A percentile compares a stretch with the other conserved stretches of the same genome.
Evolutionary conservation across 2,888 invertebrate genomes (phyloP).

Genomic region (Capitulum mitella): DNA sequence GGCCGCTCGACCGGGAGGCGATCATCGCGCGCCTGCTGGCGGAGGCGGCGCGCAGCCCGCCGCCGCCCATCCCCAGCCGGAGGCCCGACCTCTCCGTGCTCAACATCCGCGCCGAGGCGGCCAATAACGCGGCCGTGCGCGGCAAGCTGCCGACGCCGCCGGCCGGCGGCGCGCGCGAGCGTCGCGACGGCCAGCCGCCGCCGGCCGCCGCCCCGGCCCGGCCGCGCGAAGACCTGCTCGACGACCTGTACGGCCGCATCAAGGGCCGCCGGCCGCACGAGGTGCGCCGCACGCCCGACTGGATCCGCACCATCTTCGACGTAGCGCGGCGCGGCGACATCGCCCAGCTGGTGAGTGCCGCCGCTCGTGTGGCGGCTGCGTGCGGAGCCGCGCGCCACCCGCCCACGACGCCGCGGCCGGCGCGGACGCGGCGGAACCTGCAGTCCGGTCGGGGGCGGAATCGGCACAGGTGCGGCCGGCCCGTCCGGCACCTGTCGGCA

Average conservation of each 20-base stretch:
- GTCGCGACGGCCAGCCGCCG: constrained; percentile 17
- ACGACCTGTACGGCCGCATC: constrained; percentile 27
- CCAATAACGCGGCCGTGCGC: background rate
- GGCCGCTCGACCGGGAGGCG: background rate
- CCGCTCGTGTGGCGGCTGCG: too few species aligned
- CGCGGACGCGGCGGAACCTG: too few species aligned
- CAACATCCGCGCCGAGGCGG: constrained; percentile 21
- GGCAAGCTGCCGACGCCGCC: constrained; percentile 25
- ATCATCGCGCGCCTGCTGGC: constrained; percentile 22
- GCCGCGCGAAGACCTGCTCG: constrained; percentile 26
- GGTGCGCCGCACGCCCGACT: constrained; percentile 42
- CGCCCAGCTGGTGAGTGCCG: constrained; percentile 41
- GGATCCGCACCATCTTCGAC: constrained; percentile 44
- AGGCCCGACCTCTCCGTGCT: constrained; percentile 27
- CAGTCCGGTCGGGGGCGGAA: too few species aligned
- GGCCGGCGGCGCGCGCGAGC: constrained; percentile 17
- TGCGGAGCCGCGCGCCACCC: too few species aligned
- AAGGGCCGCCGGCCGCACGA: constrained; percentile 36
- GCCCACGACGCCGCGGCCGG: too few species aligned
- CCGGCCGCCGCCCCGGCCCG: constrained; percentile 1
- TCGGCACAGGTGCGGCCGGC: too few species aligned
- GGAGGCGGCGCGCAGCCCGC: constrained; percentile 17
- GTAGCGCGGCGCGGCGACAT: constrained; percentile 42
- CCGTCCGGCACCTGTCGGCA: too few species aligned
- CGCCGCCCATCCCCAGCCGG: constrained; percentile 18